Evolutionary conservation across 2,797 vertebrate genomes (phyloP), one percentile per base, ranked within the genome.

Genomic region (Argyrosomus regius): DNA sequence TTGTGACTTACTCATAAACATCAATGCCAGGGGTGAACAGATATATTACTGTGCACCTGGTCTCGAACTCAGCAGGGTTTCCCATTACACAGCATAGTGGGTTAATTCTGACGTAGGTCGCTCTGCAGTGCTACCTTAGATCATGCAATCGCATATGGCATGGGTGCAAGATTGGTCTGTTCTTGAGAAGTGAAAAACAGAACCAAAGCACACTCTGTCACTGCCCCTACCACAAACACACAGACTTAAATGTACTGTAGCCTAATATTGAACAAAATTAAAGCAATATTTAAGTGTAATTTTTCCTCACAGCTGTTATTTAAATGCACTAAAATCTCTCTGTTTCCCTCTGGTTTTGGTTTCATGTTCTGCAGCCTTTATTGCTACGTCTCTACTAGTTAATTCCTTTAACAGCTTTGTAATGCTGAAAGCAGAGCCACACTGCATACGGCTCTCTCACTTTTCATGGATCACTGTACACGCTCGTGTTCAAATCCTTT

Each of bases 331-430:
- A 26, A 75, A 77, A 73, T 71, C 54, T 64, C 60, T 17, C 3
- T 82, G 77, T 75, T 80, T 60, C 75, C 71, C 60, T 84, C 79
- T 86, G 84, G 81, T 75, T 88, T 82, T 79, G 82, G 87, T 92
- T 91, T 92, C 87, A 89, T 88, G 89, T 90, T 86, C 80, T 87
- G 57, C 59, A 58, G 87, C 60, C 82, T 90, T 91, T 90, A 90
- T 85, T 73, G 75, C 80, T 72, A 45, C 41, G 62, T 71, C 76
- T 77, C 71, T 78, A 69, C 73, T 64, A 67, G 60, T 87, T 91
- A 84, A 91, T 88, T 91, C 87, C 78, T 77, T 77, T 84, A 85
- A 78, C 86, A 85, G 90, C 70, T 87, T 83, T 78, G 75, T 89
- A 83, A 91, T 86, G 83, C 68, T 58, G 53, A 90, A 89, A 90